Evolutionary conservation across 1,140 invertebrate species (phyloP), one percentile per base, ranked within the genome.

Genomic region (Pomacea maculata): DNA sequence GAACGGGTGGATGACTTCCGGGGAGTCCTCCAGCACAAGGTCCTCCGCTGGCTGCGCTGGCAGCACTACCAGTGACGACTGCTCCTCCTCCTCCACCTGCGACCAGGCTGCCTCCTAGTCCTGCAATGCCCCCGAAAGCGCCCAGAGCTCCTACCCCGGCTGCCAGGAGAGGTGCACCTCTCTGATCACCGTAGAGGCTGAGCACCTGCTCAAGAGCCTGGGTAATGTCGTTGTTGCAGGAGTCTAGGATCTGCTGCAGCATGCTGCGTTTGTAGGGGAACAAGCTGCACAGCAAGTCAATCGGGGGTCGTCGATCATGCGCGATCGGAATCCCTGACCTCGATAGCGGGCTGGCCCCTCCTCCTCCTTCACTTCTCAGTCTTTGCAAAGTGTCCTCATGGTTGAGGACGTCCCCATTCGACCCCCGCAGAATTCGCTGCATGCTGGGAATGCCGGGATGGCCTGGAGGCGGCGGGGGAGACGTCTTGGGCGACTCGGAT

Each of bases 261-360:
- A 97, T 95, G 45, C 93, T 94, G 54, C 96, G 93, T 85, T 96
- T 94, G 83, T 94, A 94, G 0, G 97, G 97, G 89, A 98, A 98
- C 0, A 98, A 96, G 70, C 94, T 92, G 75, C 95, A 91, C 14
- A 96, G 92, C 19, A 95, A 94, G 87, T 96, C 95, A 8, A 96
- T 93, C 0, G 95, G 94, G 0, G 94, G 85, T 19, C 80, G 81
- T 17, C 57, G 57, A 1, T 61, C 57, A 17, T 61, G 57, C 1
- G 11, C 57, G 57, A 45, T 45, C 3, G 34, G 34, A 1, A 45
- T 6, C 34, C 3, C 34, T 45, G 34, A 45, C 34, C 34, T 45
- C 3, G 34, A 45, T 2, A 45, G 34, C 6, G 34, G 34, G 34
- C 34, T 45, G 34, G 9, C 5, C 11, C 57, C 57, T 9, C 57